Conservation (phyloP, 2,797 vertebrate genomes). For the Spizella passerina region DNA sequence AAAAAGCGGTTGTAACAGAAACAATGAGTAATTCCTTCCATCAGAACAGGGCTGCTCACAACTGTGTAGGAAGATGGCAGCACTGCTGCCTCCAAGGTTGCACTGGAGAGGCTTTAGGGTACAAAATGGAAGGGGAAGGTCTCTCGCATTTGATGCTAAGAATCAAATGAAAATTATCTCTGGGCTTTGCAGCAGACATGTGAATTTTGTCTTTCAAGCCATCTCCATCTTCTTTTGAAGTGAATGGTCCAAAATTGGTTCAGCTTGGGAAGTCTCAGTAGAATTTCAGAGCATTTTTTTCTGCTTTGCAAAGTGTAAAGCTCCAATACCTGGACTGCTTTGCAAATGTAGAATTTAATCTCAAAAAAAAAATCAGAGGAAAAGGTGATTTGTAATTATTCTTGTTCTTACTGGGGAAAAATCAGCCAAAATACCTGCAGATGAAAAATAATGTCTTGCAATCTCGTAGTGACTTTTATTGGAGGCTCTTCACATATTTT, state of each 20-base stretch:
- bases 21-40: background rate
- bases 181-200: background rate
- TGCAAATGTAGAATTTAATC: background rate
- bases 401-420: background rate
- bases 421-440: background rate
- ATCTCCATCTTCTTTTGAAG: background rate
- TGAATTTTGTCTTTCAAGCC: background rate
- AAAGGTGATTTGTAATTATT: background rate
- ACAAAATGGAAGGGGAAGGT: background rate
- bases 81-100: background rate
- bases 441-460: background rate
- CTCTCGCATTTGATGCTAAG: background rate
- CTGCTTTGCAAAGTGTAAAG: background rate
- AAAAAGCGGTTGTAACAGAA: background rate
- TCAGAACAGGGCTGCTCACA: background rate
- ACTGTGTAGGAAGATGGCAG: background rate
- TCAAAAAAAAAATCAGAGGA: background rate
- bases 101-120: background rate
- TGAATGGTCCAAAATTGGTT: background rate
- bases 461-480: background rate
- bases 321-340: background rate
- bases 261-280: background rate
- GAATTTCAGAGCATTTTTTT: background rate
- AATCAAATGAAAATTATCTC: background rate
- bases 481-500: background rate